Evolutionary conservation across 2,797 vertebrate genomes (phyloP), one percentile per base, ranked within the genome.

Genomic region (Pteropus rufus): DNA sequence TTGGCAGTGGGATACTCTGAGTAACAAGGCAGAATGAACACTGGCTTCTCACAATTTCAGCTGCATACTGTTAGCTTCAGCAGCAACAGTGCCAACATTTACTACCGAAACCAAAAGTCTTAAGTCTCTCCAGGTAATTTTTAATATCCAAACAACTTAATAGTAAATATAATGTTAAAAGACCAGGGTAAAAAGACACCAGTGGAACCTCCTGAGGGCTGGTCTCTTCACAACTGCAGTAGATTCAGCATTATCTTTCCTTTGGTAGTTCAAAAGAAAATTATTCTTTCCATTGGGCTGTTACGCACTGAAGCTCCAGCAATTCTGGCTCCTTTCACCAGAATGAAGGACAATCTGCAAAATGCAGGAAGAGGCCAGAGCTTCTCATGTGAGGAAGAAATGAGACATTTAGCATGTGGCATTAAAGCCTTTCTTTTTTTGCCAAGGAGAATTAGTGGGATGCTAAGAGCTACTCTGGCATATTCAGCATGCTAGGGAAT

Each of bases 81-180:
- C 18, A 69, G 16, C n/a, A 34, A 83, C 7, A 18, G 29, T 23
- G 16, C 21, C 54, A 67, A 76, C 26, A 82, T 52, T 60, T 69
- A 49, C 52, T 26, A 65, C 14, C 70, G 60, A 84, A 91, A 79
- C 56, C 31, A 41, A 75, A 73, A 73, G 26, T 52, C 46, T 26
- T 77, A 21, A 24, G 73, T 54, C 56, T 85, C 70, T 41, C 44
- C 60, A 82, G 41, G 39, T 46, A 83, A 73, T 80, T 88, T 79
- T 56, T 72, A 39, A 39, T 84, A 90, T 36, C 39, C 84, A 73
- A 96, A 84, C 36, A 72, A 85, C 44, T 41, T 46, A 77, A 88
- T 2, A 56, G 14, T 54, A n/a, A 90, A 52, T 34, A 70, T 31
- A 82, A 70, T 65, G 64, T 82, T 82, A 76, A 76, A 75, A 92